Percentiles rank a stretch among this genome's conserved stretches.
phyloP scores from a whole-genome alignment of 2,888 invertebrate genomes.

The Diogma glabrata region DNA sequence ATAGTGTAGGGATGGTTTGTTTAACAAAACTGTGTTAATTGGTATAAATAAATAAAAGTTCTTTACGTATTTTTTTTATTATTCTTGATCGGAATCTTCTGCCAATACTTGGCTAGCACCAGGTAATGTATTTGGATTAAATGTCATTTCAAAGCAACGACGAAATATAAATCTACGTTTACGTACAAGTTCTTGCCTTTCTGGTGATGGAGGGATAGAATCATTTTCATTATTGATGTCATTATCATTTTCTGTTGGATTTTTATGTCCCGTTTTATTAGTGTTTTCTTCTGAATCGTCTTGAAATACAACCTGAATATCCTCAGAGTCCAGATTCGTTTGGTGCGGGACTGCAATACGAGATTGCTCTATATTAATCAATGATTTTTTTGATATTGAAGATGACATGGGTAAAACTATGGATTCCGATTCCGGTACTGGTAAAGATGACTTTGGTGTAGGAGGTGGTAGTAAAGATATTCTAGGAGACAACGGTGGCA shows the following conservation, averaged over 20 bases:
- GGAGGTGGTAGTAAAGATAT: too few species aligned
- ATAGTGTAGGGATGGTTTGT: too few species aligned
- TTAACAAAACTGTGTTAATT: too few species aligned
- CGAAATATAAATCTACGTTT: conserved; percentile 42
- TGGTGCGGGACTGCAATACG: too few species aligned
- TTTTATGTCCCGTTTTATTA: conserved; percentile 4
- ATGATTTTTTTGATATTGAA: too few species aligned
- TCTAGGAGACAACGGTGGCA: neutral
- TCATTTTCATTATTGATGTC: conserved; percentile 18
- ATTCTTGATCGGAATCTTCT: conserved; percentile 52
- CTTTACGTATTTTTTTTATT: neutral
- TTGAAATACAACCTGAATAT: conserved; percentile 5
- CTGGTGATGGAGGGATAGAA: conserved; percentile 23
- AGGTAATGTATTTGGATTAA: conserved; percentile 43
- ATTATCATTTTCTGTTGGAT: conserved; percentile 18
- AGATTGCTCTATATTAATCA: too few species aligned
- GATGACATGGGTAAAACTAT: neutral
- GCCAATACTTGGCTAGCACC: conserved; percentile 49
- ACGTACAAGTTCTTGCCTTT: neutral
- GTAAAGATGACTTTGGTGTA: neutral
- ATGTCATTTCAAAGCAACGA: conserved; percentile 63
- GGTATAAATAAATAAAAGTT: too few species aligned
- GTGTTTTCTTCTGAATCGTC: neutral
- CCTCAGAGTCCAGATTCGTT: conserved; percentile 6
- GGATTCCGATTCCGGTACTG: neutral